Evolutionary conservation across 2,888 invertebrate species (phyloP).

Genomic region (Bellardia pandia): DNA sequence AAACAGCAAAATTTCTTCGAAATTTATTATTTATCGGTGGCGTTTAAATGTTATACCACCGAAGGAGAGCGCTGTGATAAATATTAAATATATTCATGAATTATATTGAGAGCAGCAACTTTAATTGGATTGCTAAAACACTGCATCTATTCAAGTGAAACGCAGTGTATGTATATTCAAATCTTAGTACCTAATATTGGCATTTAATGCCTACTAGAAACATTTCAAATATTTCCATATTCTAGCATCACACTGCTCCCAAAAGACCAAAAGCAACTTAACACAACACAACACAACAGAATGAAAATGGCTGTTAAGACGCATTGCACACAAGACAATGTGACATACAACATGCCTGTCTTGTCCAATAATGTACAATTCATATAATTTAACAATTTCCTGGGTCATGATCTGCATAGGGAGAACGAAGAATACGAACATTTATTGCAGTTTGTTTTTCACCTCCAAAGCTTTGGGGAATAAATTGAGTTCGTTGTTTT

Average conservation of each 20-base stretch:
- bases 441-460: conserved; percentile 4
- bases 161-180: too few relatives aligned
- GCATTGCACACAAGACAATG: conserved; percentile 38
- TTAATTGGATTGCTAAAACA: too few relatives aligned
- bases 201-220: neutral
- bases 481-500: neutral
- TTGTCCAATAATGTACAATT: conserved; percentile 59
- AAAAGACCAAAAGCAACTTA: conserved; percentile 21
- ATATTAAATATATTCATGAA: too few relatives aligned
- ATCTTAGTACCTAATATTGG: neutral
- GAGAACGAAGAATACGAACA: neutral
- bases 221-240: neutral
- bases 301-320: conserved; percentile 1
- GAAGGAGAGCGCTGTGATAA: too few relatives aligned
- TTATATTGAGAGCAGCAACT: too few relatives aligned
- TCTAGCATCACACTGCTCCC: neutral
- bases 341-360: conserved; percentile 42
- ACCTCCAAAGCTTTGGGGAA: conserved; percentile 25
- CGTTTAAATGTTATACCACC: too few relatives aligned
- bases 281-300: neutral
- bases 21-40: too few relatives aligned
- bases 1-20: too few relatives aligned
- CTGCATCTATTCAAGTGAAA: neutral
- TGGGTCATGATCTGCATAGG: conserved; percentile 82
- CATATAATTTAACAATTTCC: conserved; percentile 81